Conservation (phyloP, 2,888 invertebrate genomes). For the Netelia fuscicornis region DNA sequence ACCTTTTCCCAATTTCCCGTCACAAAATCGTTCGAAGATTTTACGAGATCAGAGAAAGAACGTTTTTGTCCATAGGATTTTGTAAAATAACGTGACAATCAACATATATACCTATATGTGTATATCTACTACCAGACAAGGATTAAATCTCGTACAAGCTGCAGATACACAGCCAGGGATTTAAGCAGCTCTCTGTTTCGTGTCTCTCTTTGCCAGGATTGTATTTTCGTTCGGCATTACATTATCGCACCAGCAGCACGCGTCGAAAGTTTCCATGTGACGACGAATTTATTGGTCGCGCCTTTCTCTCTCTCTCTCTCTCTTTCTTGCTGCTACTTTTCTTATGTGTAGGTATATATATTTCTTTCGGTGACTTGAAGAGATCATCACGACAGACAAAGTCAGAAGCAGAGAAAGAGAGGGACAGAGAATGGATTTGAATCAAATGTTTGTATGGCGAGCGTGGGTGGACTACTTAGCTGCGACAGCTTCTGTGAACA, state of each 20-base stretch:
- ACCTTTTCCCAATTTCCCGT: background rate
- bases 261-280: conserved; percentile 27
- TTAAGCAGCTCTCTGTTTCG: conserved; percentile 23
- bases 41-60: conserved; percentile 45
- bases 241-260: conserved; percentile 21
- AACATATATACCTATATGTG: background rate
- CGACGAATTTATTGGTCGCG: conserved; percentile 37
- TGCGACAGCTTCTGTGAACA: conserved; percentile 71
- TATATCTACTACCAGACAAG: conserved; percentile 54
- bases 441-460: conserved; percentile 60
- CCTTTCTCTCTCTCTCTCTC: too few species aligned
- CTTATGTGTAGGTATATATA: background rate
- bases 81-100: background rate
- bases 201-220: conserved; percentile 40
- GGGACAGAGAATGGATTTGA: conserved; percentile 68
- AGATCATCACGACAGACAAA: conserved; percentile 50
- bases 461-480: conserved; percentile 76
- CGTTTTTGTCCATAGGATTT: conserved; percentile 38
- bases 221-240: conserved; percentile 12
- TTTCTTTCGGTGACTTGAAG: conserved; percentile 25
- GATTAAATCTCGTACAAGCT: conserved; percentile 59
- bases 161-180: conserved; percentile 47
- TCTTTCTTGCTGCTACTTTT: background rate
- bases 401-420: background rate
- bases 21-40: conserved; percentile 11